phyloP scores from a whole-genome alignment of 2,113 vertebrate species.

The Crotalus horridus region DNA sequence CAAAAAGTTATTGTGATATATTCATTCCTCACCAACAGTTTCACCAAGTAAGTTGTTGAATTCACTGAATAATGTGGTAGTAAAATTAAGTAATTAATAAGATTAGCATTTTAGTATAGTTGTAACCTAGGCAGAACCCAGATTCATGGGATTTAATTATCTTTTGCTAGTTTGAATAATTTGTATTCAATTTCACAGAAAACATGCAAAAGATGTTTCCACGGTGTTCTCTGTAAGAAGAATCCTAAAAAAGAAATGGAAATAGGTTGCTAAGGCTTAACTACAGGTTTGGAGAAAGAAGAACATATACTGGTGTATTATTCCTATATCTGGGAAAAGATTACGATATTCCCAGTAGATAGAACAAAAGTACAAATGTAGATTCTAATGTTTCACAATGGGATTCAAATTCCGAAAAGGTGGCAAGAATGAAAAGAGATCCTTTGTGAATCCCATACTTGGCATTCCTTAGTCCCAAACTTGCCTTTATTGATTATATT shows the following conservation, averaged over 20 bases:
- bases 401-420: background rate
- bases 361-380: background rate
- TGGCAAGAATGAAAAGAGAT: background rate
- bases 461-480: background rate
- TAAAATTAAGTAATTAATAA: constrained; percentile 61
- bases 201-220: background rate
- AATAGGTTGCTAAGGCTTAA: background rate
- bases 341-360: background rate
- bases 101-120: constrained; percentile 53
- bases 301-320: background rate
- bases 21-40: constrained; percentile 26
- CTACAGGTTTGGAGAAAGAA: background rate
- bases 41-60: constrained; percentile 36
- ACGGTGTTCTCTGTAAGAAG: background rate
- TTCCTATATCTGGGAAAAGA: background rate
- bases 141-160: constrained; percentile 63
- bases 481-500: background rate
- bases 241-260: background rate
- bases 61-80: constrained; percentile 44
- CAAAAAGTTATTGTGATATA: constrained; percentile 34
- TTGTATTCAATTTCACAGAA: constrained; percentile 30
- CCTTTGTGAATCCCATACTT: background rate
- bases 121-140: constrained; percentile 55
- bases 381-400: background rate
- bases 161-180: constrained; percentile 52